These are phyloP conservation scores for Muscicapa adusta DNA, from an alignment of 2,113 vertebrate species.

Conservation along the genomic window DNA sequence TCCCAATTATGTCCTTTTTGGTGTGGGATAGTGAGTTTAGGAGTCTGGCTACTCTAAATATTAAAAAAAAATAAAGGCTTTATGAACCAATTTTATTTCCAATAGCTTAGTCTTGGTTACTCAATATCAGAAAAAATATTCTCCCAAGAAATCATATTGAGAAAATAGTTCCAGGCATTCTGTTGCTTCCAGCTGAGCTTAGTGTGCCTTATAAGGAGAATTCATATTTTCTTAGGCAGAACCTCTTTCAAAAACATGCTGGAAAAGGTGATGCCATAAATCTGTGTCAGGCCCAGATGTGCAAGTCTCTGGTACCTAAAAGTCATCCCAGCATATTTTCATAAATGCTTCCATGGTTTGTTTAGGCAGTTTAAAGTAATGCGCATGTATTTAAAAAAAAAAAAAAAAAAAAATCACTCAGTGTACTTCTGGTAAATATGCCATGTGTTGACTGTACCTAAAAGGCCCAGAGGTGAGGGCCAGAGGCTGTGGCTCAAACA, in stretches of 20 bases:
- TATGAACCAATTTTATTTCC: neutral
- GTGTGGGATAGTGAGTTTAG: neutral
- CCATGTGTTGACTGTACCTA: neutral
- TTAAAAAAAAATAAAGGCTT: neutral
- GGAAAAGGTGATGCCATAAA: conserved; percentile 3
- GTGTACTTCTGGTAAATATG: neutral
- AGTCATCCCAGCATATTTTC: neutral
- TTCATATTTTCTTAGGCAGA: neutral
- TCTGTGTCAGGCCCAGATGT: neutral
- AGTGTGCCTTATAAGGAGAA: neutral
- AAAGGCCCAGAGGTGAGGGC: neutral
- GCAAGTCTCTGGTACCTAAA: neutral
- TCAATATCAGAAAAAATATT: neutral
- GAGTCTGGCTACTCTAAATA: neutral
- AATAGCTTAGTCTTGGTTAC: neutral
- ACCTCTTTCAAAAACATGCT: neutral
- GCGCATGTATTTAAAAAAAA: neutral
- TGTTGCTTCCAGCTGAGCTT: neutral
- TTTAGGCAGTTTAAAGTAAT: neutral
- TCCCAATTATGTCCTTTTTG: neutral
- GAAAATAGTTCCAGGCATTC: neutral
- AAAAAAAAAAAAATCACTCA: neutral
- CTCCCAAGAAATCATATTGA: neutral
- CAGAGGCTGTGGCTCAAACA: neutral
- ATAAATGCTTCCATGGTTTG: neutral